These are phyloP conservation scores for Heteractis magnifica DNA, from an alignment of 92 coral and sea anemone genomes.

Conservation along the genomic window DNA sequence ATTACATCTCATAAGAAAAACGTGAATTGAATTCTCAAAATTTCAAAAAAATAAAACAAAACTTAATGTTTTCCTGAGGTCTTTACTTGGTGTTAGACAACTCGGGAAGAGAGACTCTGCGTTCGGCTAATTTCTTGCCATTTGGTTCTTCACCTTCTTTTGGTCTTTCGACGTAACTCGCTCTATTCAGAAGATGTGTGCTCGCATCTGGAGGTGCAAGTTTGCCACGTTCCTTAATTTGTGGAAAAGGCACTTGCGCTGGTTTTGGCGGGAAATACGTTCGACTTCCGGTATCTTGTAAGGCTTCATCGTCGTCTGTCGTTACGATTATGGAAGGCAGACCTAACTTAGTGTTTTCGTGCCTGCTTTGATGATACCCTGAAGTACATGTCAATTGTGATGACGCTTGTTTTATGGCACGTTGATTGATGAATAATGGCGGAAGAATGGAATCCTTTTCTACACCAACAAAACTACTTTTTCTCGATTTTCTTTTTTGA, in stretches of 20 bases:
- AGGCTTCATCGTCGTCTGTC: background rate
- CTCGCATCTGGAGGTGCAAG: background rate
- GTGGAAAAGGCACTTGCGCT: background rate
- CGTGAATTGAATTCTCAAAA: too few species aligned
- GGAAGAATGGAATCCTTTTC: background rate
- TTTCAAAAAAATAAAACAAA: too few species aligned
- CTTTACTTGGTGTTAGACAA: too few species aligned
- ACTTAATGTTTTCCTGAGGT: too few species aligned
- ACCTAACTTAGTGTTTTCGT: background rate
- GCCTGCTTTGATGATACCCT: background rate
- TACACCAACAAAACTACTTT: background rate
- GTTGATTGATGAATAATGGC: background rate
- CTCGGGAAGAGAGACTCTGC: too few species aligned
- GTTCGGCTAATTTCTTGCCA: too few species aligned
- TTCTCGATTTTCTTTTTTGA: background rate
- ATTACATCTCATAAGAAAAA: too few species aligned
- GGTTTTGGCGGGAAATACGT: background rate
- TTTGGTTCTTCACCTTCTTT: background rate
- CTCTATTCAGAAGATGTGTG: background rate
- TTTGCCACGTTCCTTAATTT: background rate
- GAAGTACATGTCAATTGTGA: background rate
- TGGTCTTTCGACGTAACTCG: background rate
- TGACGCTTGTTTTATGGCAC: background rate
- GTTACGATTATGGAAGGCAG: background rate
- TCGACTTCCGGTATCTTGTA: background rate